These are phyloP conservation scores for Cryptoprocta ferox DNA, from an alignment of 2,797 vertebrate genomes.

Conservation along the genomic window DNA sequence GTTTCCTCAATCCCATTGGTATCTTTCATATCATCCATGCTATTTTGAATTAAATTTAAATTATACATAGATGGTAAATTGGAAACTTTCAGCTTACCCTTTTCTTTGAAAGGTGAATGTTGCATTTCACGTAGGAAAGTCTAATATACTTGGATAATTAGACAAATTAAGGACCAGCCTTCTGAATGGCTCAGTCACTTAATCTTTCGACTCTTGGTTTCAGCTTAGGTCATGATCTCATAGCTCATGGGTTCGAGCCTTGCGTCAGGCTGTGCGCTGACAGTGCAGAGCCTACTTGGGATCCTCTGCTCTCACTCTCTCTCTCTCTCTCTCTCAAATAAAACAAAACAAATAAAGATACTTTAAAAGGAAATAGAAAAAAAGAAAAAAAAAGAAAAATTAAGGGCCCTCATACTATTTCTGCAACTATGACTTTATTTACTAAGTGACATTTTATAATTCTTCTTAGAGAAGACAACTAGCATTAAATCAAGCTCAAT, in stretches of 20 bases:
- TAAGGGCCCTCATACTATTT: background rate
- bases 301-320: too few relatives aligned
- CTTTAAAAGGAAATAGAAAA: too few relatives aligned
- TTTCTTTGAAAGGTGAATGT: background rate
- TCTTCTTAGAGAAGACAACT: background rate
- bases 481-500: background rate
- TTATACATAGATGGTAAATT: background rate
- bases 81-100: background rate
- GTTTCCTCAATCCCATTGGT: background rate
- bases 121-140: background rate
- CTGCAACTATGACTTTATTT: background rate
- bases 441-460: background rate
- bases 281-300: too few relatives aligned
- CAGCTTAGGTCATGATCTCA: too few relatives aligned
- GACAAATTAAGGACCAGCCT: background rate
- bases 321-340: too few relatives aligned
- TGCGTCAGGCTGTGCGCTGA: too few relatives aligned
- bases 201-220: too few relatives aligned
- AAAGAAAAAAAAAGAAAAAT: background rate
- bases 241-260: too few relatives aligned
- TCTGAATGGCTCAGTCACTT: too few relatives aligned
- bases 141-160: background rate
- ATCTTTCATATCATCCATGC: background rate
- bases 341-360: too few relatives aligned
- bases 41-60: background rate